Conservation (phyloP, 1,140 invertebrate species). For the Macrocentrus cingulum region DNA sequence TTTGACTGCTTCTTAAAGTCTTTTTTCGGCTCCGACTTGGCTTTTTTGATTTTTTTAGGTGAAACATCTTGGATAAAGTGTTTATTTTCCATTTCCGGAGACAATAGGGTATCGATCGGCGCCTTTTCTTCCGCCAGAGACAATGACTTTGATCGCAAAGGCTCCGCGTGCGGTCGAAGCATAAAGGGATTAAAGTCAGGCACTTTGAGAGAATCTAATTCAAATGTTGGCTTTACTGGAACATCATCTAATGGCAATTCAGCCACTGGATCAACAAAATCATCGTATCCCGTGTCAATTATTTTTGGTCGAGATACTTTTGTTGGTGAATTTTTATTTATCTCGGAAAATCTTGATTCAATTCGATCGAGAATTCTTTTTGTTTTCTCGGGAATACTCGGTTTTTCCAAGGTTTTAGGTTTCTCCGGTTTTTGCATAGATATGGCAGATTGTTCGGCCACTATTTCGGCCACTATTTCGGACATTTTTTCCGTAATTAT, state of each 20-base stretch:
- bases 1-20: slow-evolving; percentile 58
- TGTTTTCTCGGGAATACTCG: slow-evolving; percentile 55
- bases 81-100: slow-evolving; percentile 54
- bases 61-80: slow-evolving; percentile 53
- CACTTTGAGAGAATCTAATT: slow-evolving; percentile 55
- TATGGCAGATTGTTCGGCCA: slow-evolving; percentile 33
- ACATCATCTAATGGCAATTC: slow-evolving; percentile 56
- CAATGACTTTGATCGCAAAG: slow-evolving; percentile 52
- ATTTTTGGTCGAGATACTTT: slow-evolving; percentile 49
- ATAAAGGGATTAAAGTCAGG: slow-evolving; percentile 56
- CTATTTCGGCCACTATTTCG: slow-evolving; percentile 22
- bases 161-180: slow-evolving; percentile 52
- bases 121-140: slow-evolving; percentile 57
- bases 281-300: slow-evolving; percentile 54
- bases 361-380: slow-evolving; percentile 55
- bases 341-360: slow-evolving; percentile 50
- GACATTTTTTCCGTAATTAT: slow-evolving; percentile 23
- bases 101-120: slow-evolving; percentile 53
- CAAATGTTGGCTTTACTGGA: slow-evolving; percentile 53
- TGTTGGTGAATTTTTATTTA: slow-evolving; percentile 42
- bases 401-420: slow-evolving; percentile 45
- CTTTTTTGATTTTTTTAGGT: slow-evolving; percentile 46
- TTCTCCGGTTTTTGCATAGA: slow-evolving; percentile 36
- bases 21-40: slow-evolving; percentile 50
- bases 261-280: slow-evolving; percentile 56